Conservation (phyloP, 1,140 invertebrate species). For the Nasonia giraulti region DNA sequence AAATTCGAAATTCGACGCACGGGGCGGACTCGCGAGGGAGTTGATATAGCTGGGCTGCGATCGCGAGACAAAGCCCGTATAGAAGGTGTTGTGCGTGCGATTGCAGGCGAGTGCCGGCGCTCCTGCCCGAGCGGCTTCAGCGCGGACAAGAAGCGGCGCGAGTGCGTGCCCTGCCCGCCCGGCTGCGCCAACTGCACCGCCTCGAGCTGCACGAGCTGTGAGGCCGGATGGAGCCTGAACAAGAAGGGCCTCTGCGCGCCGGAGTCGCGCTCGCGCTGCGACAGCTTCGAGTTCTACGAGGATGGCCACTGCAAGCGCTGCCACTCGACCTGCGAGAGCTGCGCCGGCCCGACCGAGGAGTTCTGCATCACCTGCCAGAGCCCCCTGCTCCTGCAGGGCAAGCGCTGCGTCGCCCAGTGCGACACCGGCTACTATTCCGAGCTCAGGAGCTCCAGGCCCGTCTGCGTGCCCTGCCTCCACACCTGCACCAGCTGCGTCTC, state of each 20-base stretch:
- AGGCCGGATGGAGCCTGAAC: slow-evolving; percentile 82
- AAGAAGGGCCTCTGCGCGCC: slow-evolving; percentile 83
- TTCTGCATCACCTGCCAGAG: slow-evolving; percentile 82
- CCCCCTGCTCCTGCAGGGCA: slow-evolving; percentile 80
- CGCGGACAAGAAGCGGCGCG: slow-evolving; percentile 83
- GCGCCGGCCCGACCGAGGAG: slow-evolving; percentile 80
- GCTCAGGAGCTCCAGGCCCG: slow-evolving; percentile 76
- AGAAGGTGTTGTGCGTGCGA: neutral
- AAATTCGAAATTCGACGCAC: no score
- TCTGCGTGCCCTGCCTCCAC: slow-evolving; percentile 85
- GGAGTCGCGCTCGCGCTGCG: slow-evolving; percentile 79
- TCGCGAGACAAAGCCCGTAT: neutral
- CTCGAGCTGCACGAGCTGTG: slow-evolving; percentile 81
- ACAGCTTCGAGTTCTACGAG: slow-evolving; percentile 81
- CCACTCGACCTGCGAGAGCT: slow-evolving; percentile 82
- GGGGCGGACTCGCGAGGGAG: no score
- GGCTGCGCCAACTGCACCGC: slow-evolving; percentile 84
- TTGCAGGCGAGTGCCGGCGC: slow-evolving; percentile 68
- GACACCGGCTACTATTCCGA: slow-evolving; percentile 80
- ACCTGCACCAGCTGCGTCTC: slow-evolving; percentile 86
- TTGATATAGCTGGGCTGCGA: no score
- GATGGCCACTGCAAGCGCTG: slow-evolving; percentile 81
- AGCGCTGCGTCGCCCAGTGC: slow-evolving; percentile 82
- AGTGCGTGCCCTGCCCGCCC: slow-evolving; percentile 83
- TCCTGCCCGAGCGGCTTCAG: slow-evolving; percentile 83